Base-by-base conservation (phyloP, 2,888 invertebrate genomes). In the Amphipyra tragopoginis region DNA sequence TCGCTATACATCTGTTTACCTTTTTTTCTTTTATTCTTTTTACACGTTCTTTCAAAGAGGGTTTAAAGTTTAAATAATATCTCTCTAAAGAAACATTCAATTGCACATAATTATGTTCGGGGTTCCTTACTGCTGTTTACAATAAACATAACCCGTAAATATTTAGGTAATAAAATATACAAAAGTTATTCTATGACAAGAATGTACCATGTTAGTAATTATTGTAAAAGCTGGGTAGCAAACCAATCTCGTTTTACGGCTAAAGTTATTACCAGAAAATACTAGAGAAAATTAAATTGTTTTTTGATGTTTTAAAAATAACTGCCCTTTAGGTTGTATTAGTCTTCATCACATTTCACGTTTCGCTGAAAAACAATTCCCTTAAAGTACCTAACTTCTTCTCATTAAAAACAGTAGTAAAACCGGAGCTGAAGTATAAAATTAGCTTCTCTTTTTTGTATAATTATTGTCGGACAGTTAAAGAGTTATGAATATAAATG, bases 1-100 rank as follows among this genome's bases (percentile, higher is more conserved):
- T 87, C 86, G 86, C 82, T 81, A 70, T 87, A 85, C 82, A 82
- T 78, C 76, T 82, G 76, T 80, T 82, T 74, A 70, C 70, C 76
- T 83, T 83, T 84, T 80, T 76, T 68, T 21, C 53, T 75, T 76
- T 72, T 76, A 62, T 69, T 71, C 64, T 40, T 63, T 70, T 69
- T 54, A 54, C 64, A 43, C 44, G 51, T 21, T 48, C 48, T 65
- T 78, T 56, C 52, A 72, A n/a, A 48, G 21, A 47, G 40, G 50
- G 49, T 56, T 53, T 51, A 55, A 58, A 71, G 11, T 39, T n/a
- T n/a, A n/a, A n/a, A n/a, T n/a, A 53, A 21, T 43, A 36, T 51
- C 47, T 62, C 43, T 36, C 45, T 14, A 68, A 68, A 56, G 57
- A 64, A 70, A 61, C 33, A 49, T 51, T 63, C 44, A 49, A 67